These are phyloP conservation scores for Neolamprologus cancellatus DNA, from an alignment of 2,113 vertebrate genomes.

Conservation along the genomic window DNA sequence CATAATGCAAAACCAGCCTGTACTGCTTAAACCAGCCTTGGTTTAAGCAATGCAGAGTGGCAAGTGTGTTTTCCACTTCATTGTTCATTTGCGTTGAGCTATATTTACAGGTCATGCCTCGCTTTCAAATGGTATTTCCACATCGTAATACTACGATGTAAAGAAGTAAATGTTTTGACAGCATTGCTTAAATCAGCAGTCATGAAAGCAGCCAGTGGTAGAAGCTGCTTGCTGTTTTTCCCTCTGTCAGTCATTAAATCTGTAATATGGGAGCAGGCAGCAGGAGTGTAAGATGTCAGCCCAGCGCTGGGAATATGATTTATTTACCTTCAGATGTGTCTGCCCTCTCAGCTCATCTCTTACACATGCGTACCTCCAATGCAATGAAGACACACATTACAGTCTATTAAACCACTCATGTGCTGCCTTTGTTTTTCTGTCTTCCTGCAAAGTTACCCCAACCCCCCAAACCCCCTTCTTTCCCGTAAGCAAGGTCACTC, in stretches of 20 bases:
- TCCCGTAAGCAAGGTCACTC: slow-evolving; percentile 43
- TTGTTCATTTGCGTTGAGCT: not conserved
- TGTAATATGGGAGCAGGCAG: slow-evolving; percentile 17
- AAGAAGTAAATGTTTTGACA: not conserved
- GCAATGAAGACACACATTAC: not conserved
- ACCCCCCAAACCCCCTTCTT: not conserved
- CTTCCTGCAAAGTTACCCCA: not conserved
- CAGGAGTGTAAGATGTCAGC: slow-evolving; percentile 30
- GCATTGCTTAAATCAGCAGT: slow-evolving; percentile 22
- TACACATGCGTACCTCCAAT: not conserved
- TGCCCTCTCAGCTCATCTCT: not conserved
- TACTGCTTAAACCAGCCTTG: not conserved
- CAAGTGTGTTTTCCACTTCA: not conserved
- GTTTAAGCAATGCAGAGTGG: not conserved
- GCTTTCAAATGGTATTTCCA: not conserved
- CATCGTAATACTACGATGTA: not conserved
- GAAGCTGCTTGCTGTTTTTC: not conserved
- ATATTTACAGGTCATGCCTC: not conserved
- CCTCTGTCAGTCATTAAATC: slow-evolving; percentile 22
- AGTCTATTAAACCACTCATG: not conserved
- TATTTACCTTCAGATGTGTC: slow-evolving; percentile 25
- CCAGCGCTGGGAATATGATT: slow-evolving; percentile 25
- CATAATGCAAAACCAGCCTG: not conserved
- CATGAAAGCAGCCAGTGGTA: not conserved
- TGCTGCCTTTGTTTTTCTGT: not conserved